Base-by-base conservation (phyloP, 2,113 vertebrate genomes). In the Donacobius atricapilla region DNA sequence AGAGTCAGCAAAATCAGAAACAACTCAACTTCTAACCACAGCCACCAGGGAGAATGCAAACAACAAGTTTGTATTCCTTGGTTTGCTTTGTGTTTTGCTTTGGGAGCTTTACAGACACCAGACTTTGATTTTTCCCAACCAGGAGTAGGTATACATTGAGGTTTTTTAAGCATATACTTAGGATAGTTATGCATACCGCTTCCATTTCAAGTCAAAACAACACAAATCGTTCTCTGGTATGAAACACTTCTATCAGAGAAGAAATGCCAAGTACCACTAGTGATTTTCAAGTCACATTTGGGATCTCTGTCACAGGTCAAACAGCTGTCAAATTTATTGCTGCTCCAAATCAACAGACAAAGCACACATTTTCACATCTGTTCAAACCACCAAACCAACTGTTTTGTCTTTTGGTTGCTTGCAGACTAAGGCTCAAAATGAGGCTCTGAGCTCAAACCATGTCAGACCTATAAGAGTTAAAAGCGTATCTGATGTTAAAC, bases 401-500 rank as follows among this genome's bases (percentile, higher is more conserved):
- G 50, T 76, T 95, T 97, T 90, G 45, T 65, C 79, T 94, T 96
- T 83, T 91, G 56, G 95, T 97, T 97, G 31, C 94, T 88, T 86
- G 57, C 64, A 90, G 51, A 65, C 73, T 79, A 64, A 42, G 57
- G 54, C 31, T 94, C 56, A 82, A 80, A 35, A 94, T 69, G 51
- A 84, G n/a, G 14, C 42, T 87, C 47, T 88, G 40, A 44, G 11
- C 53, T 89, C 96, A 77, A 94, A 94, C 35, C 70, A 60, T 2
- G 9, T 81, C 72, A 95, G 94, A 93, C 25, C 33, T n/a, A 0
- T 27, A 79, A 84, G 70, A 92, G 27, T 60, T 94, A 95, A 96
- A 96, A 96, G 20, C 11, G 14, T 47, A 79, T 42, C 39, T 86
- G 51, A 48, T 0, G 3, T 37, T n/a, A 85, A 94, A 82, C 73